Base-by-base conservation (phyloP, 2,797 vertebrate genomes). In the Falco berigora region DNA sequence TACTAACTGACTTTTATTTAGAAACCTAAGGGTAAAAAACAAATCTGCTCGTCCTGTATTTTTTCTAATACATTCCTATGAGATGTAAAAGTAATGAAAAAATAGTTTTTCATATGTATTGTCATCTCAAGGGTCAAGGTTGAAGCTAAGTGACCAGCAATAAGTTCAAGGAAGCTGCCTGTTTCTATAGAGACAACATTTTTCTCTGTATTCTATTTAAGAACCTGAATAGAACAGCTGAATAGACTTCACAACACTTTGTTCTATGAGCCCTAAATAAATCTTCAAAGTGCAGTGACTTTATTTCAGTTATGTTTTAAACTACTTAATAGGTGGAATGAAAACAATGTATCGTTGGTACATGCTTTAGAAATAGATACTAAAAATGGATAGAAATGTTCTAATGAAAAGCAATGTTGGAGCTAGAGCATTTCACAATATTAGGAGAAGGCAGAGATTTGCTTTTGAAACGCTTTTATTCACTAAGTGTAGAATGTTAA, bases 161-260 rank as follows among this genome's bases (percentile, higher is more conserved):
- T 20, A 67, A 67, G 62, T 66, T 74, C 61, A 62, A 53, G 53
- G 69, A 59, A 85, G 38, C 59, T 94, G 22, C 23, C 73, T 92
- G 79, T 97, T 94, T 94, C 91, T 96, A 92, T 71, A 86, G 92
- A 79, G 74, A 96, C 83, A 58, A 80, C 21, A 44, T 14, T 80
- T 86, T 90, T 74, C 62, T 69, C 56, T 64, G 5, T 82, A 22
- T 67, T 94, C 46, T 71, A 12, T 76, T 95, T 67, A 67, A 87
- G 75, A 79, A 62, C 12, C n/a, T 59, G 34, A 92, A 81, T 15
- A 32, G 61, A 87, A 59, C 32, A 59, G n/a, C 46, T 86, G 69
- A 94, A 76, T 64, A 88, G 42, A 59, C 16, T 71, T 82, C 20
- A 42, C 36, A 82, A 27, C 15, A 34, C 17, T 78, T 68, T 61